These are phyloP conservation scores for Neuroscelio doddi DNA, from an alignment of 2,888 invertebrate genomes.

Conservation along the genomic window DNA sequence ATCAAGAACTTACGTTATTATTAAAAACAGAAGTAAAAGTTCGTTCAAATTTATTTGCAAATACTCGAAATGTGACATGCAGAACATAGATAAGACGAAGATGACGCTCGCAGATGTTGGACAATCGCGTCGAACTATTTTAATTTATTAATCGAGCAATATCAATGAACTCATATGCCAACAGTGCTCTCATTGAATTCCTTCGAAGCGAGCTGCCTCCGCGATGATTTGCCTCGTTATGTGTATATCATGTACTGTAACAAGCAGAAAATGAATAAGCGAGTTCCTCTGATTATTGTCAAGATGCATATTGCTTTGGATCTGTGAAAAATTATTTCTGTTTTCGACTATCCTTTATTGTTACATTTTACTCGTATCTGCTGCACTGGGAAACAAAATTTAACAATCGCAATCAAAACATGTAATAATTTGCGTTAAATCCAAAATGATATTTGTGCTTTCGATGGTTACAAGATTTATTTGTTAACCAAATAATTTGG, in stretches of 20 bases:
- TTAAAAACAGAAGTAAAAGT: no score
- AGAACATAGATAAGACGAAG: slow-evolving; percentile 23
- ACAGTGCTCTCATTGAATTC: slow-evolving; percentile 69
- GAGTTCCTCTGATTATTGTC: slow-evolving; percentile 41
- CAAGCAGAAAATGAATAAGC: slow-evolving; percentile 45
- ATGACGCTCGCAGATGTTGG: slow-evolving; percentile 5
- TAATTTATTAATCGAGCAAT: slow-evolving; percentile 69
- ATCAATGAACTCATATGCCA: slow-evolving; percentile 68
- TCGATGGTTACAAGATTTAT: no score
- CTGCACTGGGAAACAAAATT: no score
- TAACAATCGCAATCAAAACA: no score
- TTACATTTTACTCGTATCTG: background rate
- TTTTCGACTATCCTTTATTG: background rate
- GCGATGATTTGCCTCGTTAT: slow-evolving; percentile 39
- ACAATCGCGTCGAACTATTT: slow-evolving; percentile 58
- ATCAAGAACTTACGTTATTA: no score
- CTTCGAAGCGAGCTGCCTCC: slow-evolving; percentile 42
- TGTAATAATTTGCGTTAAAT: no score
- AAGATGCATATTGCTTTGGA: slow-evolving; percentile 17
- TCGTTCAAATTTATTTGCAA: no score
- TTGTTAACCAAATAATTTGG: no score
- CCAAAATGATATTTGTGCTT: no score
- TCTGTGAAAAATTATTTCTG: slow-evolving; percentile 13
- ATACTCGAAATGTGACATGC: slow-evolving; percentile 17
- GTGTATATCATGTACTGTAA: slow-evolving; percentile 41